Base-by-base conservation (phyloP, 2,888 invertebrate species). In the Hedya salicella region DNA sequence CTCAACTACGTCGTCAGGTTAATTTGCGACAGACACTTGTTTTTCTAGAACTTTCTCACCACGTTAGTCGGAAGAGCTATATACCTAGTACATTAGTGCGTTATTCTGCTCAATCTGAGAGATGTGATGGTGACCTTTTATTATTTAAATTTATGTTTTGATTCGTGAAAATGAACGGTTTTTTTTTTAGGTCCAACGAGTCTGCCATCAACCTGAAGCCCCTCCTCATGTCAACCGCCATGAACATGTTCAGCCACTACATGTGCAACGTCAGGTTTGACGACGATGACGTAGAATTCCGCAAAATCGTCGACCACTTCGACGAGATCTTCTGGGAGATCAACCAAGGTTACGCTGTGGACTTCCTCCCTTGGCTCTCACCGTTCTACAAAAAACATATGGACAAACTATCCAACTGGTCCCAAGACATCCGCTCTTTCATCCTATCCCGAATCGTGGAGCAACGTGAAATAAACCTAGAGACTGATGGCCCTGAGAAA, bases 251-350 rank as follows among this genome's bases (percentile, higher is more conserved):
- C 84, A 94, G 94, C 3, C 94, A 95, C 70, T 97, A 97, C 87
- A 97, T 98, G 96, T 97, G 97, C 86, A 96, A 95, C n/a, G 93
- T 94, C 0, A 92, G 95, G 1, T 97, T 97, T 76, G 94, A 95
- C 44, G 94, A 95, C 62, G 93, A 94, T 0, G 96, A 97, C 72
- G 64, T 76, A 0, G 94, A 95, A 16, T 97, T 97, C 87, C 89
- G 93, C 53, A 91, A 92, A 64, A 93, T 95, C 5, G 96, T 96
- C 0, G 89, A 94, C 21, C 93, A 93, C 65, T 97, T 97, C 81
- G 97, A 97, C 75, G 95, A 96, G 74, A 97, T 98, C 57, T 98
- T 98, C 88, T 97, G 96, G 95, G 97, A 97, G 79, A 97, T 98
- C 70, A 98, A 97, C 82, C 96, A 97, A 76, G 97, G 97, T 0